Evolutionary conservation across 2,113 vertebrate species (phyloP).

Genomic region (Muntiacus muntjak): DNA sequence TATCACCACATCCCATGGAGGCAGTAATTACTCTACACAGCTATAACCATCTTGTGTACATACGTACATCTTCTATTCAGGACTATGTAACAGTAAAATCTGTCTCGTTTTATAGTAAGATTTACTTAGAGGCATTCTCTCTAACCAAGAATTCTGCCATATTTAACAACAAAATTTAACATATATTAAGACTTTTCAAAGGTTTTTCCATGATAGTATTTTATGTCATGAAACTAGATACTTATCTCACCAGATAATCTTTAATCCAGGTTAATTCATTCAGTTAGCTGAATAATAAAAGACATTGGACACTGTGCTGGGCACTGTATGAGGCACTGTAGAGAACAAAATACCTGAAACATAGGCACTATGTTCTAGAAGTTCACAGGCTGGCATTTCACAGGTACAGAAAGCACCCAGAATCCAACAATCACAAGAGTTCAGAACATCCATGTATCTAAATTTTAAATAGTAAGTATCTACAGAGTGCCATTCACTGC

Average conservation of each 20-base stretch:
- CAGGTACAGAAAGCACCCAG: neutral
- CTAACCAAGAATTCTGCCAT: neutral
- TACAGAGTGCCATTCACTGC: neutral
- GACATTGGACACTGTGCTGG: neutral
- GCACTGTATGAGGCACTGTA: neutral
- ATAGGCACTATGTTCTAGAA: neutral
- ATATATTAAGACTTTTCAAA: constrained; percentile 12
- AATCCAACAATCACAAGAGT: neutral
- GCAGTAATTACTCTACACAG: neutral
- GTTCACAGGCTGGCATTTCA: neutral
- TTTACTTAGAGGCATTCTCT: neutral
- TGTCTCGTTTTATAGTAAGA: neutral
- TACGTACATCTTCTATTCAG: neutral
- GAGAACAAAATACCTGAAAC: neutral
- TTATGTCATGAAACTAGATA: neutral
- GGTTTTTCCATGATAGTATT: neutral
- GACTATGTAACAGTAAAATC: neutral
- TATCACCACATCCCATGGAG: neutral
- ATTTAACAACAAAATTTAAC: constrained; percentile 25
- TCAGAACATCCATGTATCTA: neutral
- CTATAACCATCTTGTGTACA: neutral
- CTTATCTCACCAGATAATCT: neutral
- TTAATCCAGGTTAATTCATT: neutral
- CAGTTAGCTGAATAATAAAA: neutral
- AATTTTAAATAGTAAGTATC: neutral